phyloP scores from a whole-genome alignment of 2,888 invertebrate species.

The Dynastes hyllus region DNA sequence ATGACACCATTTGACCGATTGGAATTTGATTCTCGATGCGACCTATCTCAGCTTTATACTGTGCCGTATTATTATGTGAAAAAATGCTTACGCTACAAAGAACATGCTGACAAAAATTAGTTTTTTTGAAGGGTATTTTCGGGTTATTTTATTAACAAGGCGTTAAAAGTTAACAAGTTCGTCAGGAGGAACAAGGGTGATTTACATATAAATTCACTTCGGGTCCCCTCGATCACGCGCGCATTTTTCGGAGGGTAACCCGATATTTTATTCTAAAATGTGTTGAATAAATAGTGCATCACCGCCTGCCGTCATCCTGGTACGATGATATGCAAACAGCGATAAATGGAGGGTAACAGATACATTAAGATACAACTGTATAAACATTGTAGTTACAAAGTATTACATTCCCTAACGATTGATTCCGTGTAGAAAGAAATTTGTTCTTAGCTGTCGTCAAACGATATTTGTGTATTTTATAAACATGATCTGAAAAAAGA shows the following conservation, averaged over 20 bases:
- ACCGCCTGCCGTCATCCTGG: neutral
- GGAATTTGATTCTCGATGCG: slow-evolving; percentile 56
- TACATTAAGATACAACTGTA: slow-evolving; percentile 33
- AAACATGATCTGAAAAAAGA: no score
- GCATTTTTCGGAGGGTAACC: slow-evolving; percentile 38
- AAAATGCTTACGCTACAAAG: slow-evolving; percentile 35
- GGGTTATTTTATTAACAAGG: slow-evolving; percentile 50
- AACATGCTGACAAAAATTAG: slow-evolving; percentile 32
- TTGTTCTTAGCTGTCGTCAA: no score
- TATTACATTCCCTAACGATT: slow-evolving; percentile 21
- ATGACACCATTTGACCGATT: slow-evolving; percentile 59
- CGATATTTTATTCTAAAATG: slow-evolving; percentile 45
- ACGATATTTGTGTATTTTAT: no score
- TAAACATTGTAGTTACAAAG: slow-evolving; percentile 28
- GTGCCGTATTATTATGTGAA: slow-evolving; percentile 34
- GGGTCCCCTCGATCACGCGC: slow-evolving; percentile 25
- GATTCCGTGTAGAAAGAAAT: no score
- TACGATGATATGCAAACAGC: slow-evolving; percentile 31
- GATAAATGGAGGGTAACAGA: slow-evolving; percentile 37
- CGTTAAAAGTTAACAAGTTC: slow-evolving; percentile 50
- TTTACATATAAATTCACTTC: slow-evolving; percentile 44
- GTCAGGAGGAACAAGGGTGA: slow-evolving; percentile 16
- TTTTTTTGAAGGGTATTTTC: slow-evolving; percentile 32
- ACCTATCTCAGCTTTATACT: slow-evolving; percentile 12
- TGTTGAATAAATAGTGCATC: slow-evolving; percentile 34